Conservation (phyloP, 2,888 invertebrate genomes). For the Agrochola lota region DNA sequence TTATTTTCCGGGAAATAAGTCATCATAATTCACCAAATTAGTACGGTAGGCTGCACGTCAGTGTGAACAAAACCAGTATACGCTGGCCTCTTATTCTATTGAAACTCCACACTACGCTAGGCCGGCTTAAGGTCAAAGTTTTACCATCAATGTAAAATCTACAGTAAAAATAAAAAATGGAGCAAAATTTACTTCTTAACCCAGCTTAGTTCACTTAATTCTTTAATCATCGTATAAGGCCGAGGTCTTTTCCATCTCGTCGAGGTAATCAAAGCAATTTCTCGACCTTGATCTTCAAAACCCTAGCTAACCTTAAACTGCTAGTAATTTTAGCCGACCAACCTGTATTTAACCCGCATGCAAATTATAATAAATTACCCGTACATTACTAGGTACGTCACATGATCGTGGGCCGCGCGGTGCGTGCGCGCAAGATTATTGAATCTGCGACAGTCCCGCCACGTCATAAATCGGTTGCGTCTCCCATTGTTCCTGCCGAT, state of each 20-base stretch:
- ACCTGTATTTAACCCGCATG: conserved; percentile 72
- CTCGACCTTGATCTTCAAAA: conserved; percentile 59
- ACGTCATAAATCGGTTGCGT: conserved; percentile 82
- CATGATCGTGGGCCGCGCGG: conserved; percentile 72
- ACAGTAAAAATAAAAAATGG: neutral
- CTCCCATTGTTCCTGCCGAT: conserved; percentile 87
- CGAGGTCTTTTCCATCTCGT: conserved; percentile 44
- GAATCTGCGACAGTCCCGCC: conserved; percentile 79
- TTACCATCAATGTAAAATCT: neutral
- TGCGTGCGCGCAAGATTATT: conserved; percentile 79
- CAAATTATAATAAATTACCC: conserved; percentile 73
- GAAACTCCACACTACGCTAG: neutral
- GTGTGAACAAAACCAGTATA: too few species aligned
- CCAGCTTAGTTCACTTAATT: conserved; percentile 26
- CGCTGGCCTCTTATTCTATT: too few species aligned
- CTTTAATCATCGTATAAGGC: conserved; percentile 21
- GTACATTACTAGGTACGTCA: conserved; percentile 70
- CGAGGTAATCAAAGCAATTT: conserved; percentile 52
- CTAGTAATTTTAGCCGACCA: conserved; percentile 62
- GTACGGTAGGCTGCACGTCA: neutral
- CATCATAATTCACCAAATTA: neutral
- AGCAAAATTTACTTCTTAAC: neutral
- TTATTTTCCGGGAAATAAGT: conserved; percentile 6
- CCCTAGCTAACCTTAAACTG: conserved; percentile 59
- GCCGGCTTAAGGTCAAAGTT: neutral